Conservation (phyloP, 2,797 vertebrate species). For the Oophaga sylvatica region DNA sequence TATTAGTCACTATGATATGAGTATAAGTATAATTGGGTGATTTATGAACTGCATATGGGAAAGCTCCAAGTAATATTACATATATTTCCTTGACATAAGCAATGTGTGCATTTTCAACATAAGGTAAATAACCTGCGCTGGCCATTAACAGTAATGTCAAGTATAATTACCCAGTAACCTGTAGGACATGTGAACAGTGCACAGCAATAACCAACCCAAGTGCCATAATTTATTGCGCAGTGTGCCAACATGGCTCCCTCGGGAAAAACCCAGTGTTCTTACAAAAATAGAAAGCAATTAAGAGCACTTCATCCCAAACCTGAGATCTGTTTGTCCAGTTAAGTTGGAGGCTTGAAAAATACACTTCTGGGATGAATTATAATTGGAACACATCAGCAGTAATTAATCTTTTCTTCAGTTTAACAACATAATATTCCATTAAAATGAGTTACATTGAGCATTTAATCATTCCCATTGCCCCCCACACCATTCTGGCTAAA, state of each 20-base stretch:
- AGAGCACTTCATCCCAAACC: conserved; percentile 34
- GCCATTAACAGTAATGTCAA: conserved; percentile 47
- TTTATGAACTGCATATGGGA: conserved; percentile 49
- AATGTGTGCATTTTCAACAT: conserved; percentile 37
- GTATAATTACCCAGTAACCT: conserved; percentile 52
- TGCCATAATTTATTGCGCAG: conserved; percentile 48
- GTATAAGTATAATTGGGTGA: conserved; percentile 38
- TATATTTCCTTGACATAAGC: conserved; percentile 27
- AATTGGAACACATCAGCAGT: conserved; percentile 32
- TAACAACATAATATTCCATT: conserved; percentile 47
- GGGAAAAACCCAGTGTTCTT: conserved; percentile 37
- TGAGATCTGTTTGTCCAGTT: conserved; percentile 18
- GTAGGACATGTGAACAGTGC: conserved; percentile 36
- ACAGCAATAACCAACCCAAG: conserved; percentile 34
- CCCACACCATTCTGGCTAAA: conserved; percentile 28
- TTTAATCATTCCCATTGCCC: conserved; percentile 13
- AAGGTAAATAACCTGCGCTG: conserved; percentile 53
- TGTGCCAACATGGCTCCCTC: conserved; percentile 19
- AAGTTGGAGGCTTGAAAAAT: conserved; percentile 15
- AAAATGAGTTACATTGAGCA: conserved; percentile 26
- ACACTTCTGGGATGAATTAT: conserved; percentile 33
- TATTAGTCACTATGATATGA: conserved; percentile 49
- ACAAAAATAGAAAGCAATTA: conserved; percentile 57
- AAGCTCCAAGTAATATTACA: conserved; percentile 36
- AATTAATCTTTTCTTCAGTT: conserved; percentile 36